Evolutionary conservation across 2,888 invertebrate genomes (phyloP).

Genomic region (Cataglyphis albicans): DNA sequence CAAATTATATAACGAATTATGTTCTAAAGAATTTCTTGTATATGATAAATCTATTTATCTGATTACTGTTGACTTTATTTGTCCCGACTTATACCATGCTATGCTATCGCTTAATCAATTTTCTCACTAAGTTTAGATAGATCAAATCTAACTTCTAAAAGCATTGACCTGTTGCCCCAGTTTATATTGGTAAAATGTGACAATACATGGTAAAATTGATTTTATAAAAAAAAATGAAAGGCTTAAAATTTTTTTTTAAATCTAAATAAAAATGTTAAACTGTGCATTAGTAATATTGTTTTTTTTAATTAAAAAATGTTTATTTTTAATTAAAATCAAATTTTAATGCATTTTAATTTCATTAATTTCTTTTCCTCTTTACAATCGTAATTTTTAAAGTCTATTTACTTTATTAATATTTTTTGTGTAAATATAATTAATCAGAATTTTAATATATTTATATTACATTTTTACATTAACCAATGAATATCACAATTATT

Average conservation of each 20-base stretch:
- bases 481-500: not conserved
- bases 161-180: constrained; percentile 23
- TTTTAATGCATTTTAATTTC: not conserved
- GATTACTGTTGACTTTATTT: not conserved
- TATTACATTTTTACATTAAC: not conserved
- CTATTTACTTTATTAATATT: not conserved
- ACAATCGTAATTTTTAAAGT: not conserved
- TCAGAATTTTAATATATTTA: not conserved
- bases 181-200: constrained; percentile 12
- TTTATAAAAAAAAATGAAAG: constrained; percentile 11
- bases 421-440: not conserved
- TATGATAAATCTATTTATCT: not conserved
- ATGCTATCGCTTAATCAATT: constrained; percentile 22
- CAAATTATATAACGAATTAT: not conserved
- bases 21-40: not conserved
- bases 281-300: not conserved
- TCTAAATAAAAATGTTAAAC: not conserved
- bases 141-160: constrained; percentile 39
- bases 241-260: not conserved
- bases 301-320: not conserved
- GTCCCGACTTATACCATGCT: not conserved
- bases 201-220: constrained; percentile 7
- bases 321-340: not conserved
- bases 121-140: constrained; percentile 20
- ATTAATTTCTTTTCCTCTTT: not conserved